Evolutionary conservation across 64 coral and sea anemone genomes (phyloP).

Genomic region (Montipora sp.): DNA sequence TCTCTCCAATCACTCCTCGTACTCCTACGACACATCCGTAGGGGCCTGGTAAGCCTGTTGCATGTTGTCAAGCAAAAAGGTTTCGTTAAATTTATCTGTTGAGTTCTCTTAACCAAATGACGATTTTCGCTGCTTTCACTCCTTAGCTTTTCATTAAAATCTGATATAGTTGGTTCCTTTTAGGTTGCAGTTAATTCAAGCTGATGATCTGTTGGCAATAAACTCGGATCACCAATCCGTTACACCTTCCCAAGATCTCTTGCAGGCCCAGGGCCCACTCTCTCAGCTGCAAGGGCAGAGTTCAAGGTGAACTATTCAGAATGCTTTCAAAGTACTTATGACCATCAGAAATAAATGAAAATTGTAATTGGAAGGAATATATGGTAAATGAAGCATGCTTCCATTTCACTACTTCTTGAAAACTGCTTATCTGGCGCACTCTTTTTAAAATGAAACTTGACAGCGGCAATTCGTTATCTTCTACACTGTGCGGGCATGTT

Average conservation of each 20-base stretch:
- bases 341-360: background rate
- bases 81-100: background rate
- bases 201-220: constrained; percentile 80
- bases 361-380: no score
- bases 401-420: background rate
- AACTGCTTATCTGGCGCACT: background rate
- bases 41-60: constrained; percentile 79
- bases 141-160: background rate
- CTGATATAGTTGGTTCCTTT: background rate
- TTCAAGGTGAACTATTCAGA: constrained; percentile 60
- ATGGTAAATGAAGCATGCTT: no score
- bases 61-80: background rate
- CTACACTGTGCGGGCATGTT: no score
- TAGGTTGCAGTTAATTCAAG: constrained; percentile 88
- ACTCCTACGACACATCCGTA: constrained; percentile 70
- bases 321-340: no score
- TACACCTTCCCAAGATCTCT: constrained; percentile 70
- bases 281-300: constrained; percentile 87
- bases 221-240: constrained; percentile 88
- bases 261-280: constrained; percentile 79
- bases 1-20: constrained; percentile 92
- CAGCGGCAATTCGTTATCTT: no score
- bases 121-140: background rate
- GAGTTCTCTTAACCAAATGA: background rate
- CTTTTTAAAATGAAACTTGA: no score